These are phyloP conservation scores for Himantopus leucocephalus DNA, from an alignment of 2,113 vertebrate genomes.

Conservation along the genomic window DNA sequence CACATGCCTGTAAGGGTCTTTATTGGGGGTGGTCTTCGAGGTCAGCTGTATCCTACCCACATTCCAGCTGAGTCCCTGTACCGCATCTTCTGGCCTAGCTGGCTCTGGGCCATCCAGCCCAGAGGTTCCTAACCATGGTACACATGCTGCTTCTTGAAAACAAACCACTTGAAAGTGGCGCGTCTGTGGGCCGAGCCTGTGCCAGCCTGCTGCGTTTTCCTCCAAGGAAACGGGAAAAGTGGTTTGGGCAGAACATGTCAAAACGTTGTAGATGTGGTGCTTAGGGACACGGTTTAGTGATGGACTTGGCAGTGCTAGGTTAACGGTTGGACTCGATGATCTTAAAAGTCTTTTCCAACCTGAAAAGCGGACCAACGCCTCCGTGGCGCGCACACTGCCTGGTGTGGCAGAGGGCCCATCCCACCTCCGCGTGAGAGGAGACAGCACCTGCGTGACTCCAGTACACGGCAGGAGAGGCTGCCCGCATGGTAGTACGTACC, in stretches of 20 bases:
- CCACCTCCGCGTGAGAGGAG: rapidly evolving
- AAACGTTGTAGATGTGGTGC: too few species aligned
- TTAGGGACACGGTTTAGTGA: too few species aligned
- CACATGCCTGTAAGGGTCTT: slow-evolving; percentile 1
- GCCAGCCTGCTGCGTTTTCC: background rate
- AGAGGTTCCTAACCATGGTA: background rate
- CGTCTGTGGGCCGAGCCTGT: background rate
- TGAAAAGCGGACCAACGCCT: background rate
- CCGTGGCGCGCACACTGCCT: rapidly evolving
- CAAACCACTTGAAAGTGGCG: background rate
- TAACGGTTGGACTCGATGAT: too few species aligned
- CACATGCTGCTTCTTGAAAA: rapidly evolving
- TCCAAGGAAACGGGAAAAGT: rapidly evolving
- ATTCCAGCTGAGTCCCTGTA: background rate
- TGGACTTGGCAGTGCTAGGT: too few species aligned
- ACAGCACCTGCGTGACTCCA: rapidly evolving
- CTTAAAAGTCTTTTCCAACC: too few species aligned
- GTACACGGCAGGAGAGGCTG: background rate
- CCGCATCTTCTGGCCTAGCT: background rate
- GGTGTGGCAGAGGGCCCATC: background rate
- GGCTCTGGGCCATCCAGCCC: background rate
- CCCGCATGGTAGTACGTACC: rapidly evolving
- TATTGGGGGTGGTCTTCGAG: background rate
- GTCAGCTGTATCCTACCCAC: slow-evolving; percentile 6
- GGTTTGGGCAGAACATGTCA: background rate